A percentile compares a stretch with the other conserved stretches of the same genome.
These are phyloP conservation scores for Neolamprologus caudopunctatus DNA, from an alignment of 2,113 vertebrate genomes.

Conservation along the genomic window DNA sequence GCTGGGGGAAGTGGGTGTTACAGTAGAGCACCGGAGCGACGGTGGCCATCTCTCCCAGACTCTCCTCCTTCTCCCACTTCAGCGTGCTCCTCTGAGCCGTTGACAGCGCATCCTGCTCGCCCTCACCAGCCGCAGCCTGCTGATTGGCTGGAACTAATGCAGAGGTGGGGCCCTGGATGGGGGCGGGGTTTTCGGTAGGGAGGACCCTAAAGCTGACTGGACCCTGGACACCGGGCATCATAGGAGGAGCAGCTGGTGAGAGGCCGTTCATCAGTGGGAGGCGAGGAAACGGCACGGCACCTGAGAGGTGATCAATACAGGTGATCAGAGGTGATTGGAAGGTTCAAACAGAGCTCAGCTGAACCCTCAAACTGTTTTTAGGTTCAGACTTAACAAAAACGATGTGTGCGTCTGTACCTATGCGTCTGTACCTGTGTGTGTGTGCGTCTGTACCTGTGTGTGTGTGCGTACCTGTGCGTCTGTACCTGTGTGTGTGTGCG, in stretches of 20 bases:
- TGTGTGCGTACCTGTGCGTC: background rate
- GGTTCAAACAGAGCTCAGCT: background rate
- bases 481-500: too few species aligned
- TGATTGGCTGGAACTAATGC: conserved; percentile 32
- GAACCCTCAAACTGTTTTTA: background rate
- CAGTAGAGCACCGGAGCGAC: conserved; percentile 96
- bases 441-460: background rate
- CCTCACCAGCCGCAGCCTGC: conserved; percentile 60
- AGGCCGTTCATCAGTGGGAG: conserved; percentile 87
- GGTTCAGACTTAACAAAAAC: background rate
- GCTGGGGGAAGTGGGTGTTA: conserved; percentile 88
- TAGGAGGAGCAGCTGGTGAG: conserved; percentile 71
- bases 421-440: background rate
- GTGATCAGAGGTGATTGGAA: background rate
- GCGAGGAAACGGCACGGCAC: conserved; percentile 74
- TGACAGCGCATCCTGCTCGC: conserved; percentile 84
- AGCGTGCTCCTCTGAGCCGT: conserved; percentile 87
- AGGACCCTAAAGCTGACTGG: conserved; percentile 71
- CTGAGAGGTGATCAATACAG: background rate
- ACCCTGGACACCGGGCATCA: conserved; percentile 59
- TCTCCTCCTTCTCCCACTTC: conserved; percentile 98
- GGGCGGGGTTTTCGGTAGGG: conserved; percentile 58
- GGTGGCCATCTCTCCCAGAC: conserved; percentile 88
- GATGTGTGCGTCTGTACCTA: too few species aligned
- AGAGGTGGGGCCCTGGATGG: conserved; percentile 13